Conservation (phyloP, 2,888 invertebrate genomes). For the Nomada ferruginata region DNA sequence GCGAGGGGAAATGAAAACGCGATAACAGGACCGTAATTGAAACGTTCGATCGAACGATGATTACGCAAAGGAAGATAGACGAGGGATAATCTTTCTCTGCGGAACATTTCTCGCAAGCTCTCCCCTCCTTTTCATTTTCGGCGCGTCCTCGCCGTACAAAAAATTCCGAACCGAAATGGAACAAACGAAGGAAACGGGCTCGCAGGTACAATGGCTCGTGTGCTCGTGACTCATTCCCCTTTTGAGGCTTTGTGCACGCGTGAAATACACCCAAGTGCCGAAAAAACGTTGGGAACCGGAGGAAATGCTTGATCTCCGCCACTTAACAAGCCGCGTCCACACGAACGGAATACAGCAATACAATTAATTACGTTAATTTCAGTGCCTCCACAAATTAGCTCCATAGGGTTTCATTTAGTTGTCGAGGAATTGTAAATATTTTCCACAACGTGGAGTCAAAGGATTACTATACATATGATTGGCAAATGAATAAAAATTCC, state of each 20-base stretch:
- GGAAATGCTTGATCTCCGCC: neutral
- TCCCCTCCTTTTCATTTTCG: constrained; percentile 4
- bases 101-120: neutral
- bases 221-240: neutral
- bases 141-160: neutral
- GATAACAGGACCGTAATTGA: neutral
- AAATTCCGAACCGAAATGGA: neutral
- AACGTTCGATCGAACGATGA: neutral
- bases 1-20: neutral
- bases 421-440: neutral
- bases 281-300: neutral
- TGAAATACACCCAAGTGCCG: constrained; percentile 1
- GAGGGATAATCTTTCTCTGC: neutral
- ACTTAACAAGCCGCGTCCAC: neutral
- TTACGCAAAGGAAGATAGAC: neutral
- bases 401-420: too few relatives aligned
- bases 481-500: too few relatives aligned
- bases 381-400: neutral
- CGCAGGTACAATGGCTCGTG: neutral
- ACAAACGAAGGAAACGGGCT: constrained; percentile 2
- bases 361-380: neutral
- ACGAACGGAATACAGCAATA: too few relatives aligned
- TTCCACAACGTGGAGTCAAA: too few relatives aligned
- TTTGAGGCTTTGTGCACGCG: constrained; percentile 3
- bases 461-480: too few relatives aligned